Conservation (phyloP, 2,113 vertebrate species). For the Psephotus haematonotus region DNA sequence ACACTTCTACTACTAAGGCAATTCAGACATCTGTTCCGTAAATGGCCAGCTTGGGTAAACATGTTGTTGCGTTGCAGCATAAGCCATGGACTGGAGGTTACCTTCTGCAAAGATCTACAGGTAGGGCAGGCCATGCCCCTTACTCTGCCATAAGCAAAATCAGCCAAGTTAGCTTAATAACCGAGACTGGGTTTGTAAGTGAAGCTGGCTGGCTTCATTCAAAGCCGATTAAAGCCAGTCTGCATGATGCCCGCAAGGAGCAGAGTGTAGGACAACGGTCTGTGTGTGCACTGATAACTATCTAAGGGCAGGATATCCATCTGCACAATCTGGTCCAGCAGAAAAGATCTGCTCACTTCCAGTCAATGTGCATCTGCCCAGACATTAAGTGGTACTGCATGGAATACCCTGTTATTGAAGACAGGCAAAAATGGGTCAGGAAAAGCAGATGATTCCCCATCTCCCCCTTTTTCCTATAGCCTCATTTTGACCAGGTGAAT, state of each 20-base stretch:
- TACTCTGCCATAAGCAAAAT: not conserved
- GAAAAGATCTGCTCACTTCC: not conserved
- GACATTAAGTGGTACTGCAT: fast-evolving
- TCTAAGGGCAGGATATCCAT: not conserved
- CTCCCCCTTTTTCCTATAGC: not conserved
- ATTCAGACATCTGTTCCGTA: not conserved
- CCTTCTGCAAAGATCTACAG: not conserved
- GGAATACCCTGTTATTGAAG: fast-evolving
- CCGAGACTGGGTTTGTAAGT: not conserved
- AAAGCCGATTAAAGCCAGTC: not conserved
- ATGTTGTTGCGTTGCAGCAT: not conserved
- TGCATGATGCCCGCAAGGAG: not conserved
- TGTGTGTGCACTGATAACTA: fast-evolving
- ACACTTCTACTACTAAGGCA: fast-evolving
- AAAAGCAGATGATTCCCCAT: not conserved
- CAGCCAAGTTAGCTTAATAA: not conserved
- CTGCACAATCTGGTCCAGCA: not conserved
- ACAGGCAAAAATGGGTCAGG: not conserved
- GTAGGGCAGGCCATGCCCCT: not conserved
- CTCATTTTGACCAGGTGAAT: not conserved
- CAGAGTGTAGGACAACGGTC: not conserved
- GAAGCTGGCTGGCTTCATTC: not conserved
- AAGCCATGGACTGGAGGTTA: not conserved
- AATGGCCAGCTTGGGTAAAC: not conserved
- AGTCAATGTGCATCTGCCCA: not conserved